phyloP scores from a whole-genome alignment of 2,797 vertebrate genomes.

The Rhynchonycteris naso region DNA sequence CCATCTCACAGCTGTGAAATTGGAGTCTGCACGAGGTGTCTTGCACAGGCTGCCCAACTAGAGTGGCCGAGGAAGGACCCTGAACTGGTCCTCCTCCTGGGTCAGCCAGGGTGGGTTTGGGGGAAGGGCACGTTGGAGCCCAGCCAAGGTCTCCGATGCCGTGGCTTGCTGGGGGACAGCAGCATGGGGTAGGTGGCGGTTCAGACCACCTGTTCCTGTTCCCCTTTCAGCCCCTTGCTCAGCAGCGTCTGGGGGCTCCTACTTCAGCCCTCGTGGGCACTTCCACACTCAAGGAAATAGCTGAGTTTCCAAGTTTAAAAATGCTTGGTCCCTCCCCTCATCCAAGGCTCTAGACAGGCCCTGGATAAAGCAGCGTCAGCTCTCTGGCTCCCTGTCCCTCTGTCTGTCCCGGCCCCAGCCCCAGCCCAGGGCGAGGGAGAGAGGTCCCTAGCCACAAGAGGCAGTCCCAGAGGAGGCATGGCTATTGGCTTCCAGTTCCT shows the following conservation, averaged over 20 bases:
- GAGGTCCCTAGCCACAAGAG: too few relatives aligned
- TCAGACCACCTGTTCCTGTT: conserved; percentile 44
- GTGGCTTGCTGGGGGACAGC: background rate
- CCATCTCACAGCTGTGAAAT: background rate
- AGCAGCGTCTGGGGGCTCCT: background rate
- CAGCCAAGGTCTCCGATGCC: background rate
- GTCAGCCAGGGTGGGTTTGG: background rate
- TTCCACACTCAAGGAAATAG: background rate
- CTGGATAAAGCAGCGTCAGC: too few relatives aligned
- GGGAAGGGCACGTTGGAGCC: background rate
- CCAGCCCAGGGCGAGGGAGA: background rate
- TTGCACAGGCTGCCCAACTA: rapidly evolving
- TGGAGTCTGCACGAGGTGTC: background rate
- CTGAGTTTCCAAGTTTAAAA: background rate
- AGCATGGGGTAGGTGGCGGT: rapidly evolving
- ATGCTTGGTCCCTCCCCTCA: rapidly evolving
- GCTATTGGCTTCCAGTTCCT: background rate
- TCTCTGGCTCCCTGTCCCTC: background rate
- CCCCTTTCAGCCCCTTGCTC: conserved; percentile 61
- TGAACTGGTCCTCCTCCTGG: background rate
- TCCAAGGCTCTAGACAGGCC: background rate
- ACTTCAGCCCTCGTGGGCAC: background rate
- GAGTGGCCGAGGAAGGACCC: background rate
- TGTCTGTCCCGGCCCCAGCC: background rate
- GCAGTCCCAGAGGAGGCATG: background rate